Base-by-base conservation (phyloP, 2,113 vertebrate species). In the Corythornis madagascariensis region DNA sequence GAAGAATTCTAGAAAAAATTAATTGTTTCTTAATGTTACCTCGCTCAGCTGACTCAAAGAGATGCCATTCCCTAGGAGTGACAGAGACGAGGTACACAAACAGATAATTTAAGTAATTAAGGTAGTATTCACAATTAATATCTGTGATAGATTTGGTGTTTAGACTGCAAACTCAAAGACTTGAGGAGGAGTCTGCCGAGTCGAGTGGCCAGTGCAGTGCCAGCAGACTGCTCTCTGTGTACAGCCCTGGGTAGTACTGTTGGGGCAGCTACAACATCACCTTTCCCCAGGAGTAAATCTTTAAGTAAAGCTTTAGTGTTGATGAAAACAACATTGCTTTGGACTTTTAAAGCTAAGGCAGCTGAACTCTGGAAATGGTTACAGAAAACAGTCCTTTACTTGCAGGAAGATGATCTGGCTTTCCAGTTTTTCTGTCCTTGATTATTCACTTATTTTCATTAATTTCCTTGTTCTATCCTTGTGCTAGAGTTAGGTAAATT, bases 101-200 rank as follows among this genome's bases (percentile, higher is more conserved):
- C 20, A 79, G 94, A 85, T 91, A 89, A 88, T 88, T 83, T 29
- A 77, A 59, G 11, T 83, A 86, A 74, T 86, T 88, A 55, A 67
- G 52, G 12, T 28, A 52, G 79, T 29, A 70, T 52, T 83, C 65
- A 93, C 72, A 74, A 43, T 48, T 16, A 63, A 9, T 76, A 38
- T 45, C 53, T 83, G 60, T 70, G 52, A 77, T 57, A 52, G 61
- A 86, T 72, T 88, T 92, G 45, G 31, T 47, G 55, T 87, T 65
- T 64, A 79, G 63, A 48, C 24, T 71, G 17, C 31, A 91, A 91
- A 66, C 42, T 65, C 59, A 69, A 79, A 88, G 70, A 43, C n/a
- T 60, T 74, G 10, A 48, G 48, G 28, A 78, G 29, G 20, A 78
- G 76, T 17, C 43, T 74, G 73, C 33, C 26, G 4, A 59, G 43